Conservation (phyloP, 2,888 invertebrate genomes). For the Drosophila leonis region DNA sequence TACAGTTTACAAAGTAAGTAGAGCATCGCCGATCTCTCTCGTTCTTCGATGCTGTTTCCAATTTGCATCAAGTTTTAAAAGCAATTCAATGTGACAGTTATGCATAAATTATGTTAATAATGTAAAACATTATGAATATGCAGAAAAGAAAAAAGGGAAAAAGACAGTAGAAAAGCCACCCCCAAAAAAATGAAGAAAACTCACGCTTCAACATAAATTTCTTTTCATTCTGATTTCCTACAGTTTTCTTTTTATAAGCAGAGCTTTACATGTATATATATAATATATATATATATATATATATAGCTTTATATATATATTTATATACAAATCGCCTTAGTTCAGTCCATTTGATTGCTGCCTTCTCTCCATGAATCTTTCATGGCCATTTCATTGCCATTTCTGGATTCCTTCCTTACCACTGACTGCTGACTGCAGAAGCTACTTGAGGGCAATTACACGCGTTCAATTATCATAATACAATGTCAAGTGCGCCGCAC, state of each 20-base stretch:
- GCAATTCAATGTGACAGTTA: conserved; percentile 83
- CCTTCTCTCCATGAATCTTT: conserved; percentile 72
- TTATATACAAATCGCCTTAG: conserved; percentile 69
- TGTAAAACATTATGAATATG: conserved; percentile 84
- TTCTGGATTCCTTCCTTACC: conserved; percentile 25
- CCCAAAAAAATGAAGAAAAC: conserved; percentile 3
- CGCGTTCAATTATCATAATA: conserved; percentile 82
- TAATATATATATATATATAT: background rate
- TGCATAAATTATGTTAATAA: conserved; percentile 86
- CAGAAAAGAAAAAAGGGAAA: conserved; percentile 43
- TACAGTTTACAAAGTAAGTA: conserved; percentile 77
- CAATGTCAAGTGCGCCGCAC: conserved; percentile 62
- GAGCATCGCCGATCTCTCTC: background rate
- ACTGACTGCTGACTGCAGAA: conserved; percentile 31
- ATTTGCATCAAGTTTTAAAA: conserved; percentile 72
- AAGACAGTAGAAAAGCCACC: background rate
- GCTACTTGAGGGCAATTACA: conserved; percentile 81
- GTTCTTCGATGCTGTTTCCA: conserved; percentile 52
- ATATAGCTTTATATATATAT: background rate
- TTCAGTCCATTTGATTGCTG: conserved; percentile 51
- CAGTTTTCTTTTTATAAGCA: conserved; percentile 36
- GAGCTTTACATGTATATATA: background rate
- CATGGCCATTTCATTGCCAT: conserved; percentile 56
- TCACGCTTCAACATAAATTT: conserved; percentile 10
- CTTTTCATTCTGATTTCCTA: conserved; percentile 8